These are phyloP conservation scores for Anodontia alba DNA, from an alignment of 2,888 invertebrate genomes.

Conservation along the genomic window DNA sequence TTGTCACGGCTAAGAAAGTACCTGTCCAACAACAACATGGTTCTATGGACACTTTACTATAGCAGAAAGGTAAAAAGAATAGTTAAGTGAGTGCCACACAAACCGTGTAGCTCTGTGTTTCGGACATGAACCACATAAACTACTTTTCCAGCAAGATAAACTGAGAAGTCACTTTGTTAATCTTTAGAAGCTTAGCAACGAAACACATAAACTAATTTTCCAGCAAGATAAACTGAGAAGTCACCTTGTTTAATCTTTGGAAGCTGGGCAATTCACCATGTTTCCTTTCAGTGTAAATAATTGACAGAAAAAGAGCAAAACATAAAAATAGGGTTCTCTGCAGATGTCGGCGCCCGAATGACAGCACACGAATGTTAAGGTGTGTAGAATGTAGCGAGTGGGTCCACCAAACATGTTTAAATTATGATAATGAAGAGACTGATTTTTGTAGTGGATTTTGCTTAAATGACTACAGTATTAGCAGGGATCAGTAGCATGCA, in stretches of 20 bases:
- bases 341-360: background rate
- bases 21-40: conserved; percentile 11
- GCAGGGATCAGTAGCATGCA: background rate
- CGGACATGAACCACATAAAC: background rate
- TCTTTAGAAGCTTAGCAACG: background rate
- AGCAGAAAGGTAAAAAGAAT: too few relatives aligned
- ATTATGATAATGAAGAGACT: background rate
- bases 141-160: background rate
- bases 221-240: background rate
- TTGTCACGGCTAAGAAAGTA: background rate
- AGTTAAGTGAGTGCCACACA: too few relatives aligned
- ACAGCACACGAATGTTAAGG: background rate
- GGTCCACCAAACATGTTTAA: background rate
- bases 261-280: background rate
- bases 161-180: background rate
- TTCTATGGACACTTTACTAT: background rate
- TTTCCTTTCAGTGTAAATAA: background rate
- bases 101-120: background rate
- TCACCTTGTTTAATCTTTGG: background rate
- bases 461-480: background rate
- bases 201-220: background rate
- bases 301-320: background rate
- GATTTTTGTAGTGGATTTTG: background rate
- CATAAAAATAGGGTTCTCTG: background rate
- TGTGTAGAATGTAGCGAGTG: background rate